Conservation (phyloP, 2,888 invertebrate genomes). For the Limnephilus auricula region DNA sequence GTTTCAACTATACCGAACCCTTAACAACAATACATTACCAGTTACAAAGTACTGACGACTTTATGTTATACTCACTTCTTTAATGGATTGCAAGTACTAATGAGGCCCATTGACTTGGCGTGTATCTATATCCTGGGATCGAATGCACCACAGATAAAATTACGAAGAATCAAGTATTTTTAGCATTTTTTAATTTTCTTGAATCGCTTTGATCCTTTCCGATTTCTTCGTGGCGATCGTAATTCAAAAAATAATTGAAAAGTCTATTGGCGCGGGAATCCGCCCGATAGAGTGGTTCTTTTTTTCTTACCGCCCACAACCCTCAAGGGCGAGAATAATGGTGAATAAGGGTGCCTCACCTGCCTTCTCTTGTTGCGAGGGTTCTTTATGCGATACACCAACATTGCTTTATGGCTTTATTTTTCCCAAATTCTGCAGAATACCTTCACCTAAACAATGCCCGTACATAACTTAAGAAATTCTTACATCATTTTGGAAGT, state of each 20-base stretch:
- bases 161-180: background rate
- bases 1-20: background rate
- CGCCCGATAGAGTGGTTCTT: slow-evolving; percentile 16
- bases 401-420: background rate
- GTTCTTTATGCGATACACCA: slow-evolving; percentile 24
- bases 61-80: background rate
- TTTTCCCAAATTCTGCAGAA: background rate
- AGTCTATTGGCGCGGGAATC: slow-evolving; percentile 4
- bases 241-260: slow-evolving; percentile 51
- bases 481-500: background rate
- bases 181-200: background rate
- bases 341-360: slow-evolving; percentile 17
- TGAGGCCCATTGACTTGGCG: background rate
- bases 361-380: slow-evolving; percentile 1
- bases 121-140: background rate
- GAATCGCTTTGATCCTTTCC: slow-evolving; percentile 26
- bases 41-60: background rate
- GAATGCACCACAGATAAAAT: background rate
- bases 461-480: background rate
- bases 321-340: slow-evolving; percentile 27
- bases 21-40: background rate
- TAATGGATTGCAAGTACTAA: background rate
- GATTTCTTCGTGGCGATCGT: slow-evolving; percentile 33
- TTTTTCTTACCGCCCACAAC: slow-evolving; percentile 37
- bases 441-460: background rate